Evolutionary conservation across 2,113 vertebrate species (phyloP).

Genomic region (Sitta europaea): DNA sequence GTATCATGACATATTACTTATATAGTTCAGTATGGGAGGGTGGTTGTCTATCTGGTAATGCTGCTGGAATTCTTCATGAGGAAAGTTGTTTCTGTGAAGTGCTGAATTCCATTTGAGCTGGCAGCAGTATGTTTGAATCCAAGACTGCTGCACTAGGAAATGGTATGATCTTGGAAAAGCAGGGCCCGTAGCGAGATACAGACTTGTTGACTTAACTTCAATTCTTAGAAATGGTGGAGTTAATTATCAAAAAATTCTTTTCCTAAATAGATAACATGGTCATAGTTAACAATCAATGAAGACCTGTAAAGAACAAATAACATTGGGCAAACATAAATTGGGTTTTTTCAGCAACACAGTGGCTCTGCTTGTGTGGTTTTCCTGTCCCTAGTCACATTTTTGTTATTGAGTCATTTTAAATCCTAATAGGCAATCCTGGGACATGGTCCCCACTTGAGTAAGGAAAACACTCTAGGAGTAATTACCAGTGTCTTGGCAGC

Average conservation of each 20-base stretch:
- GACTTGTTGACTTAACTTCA: neutral
- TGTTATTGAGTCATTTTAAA: neutral
- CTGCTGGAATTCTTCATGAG: neutral
- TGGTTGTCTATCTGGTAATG: neutral
- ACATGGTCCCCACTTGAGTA: neutral
- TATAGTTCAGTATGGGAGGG: neutral
- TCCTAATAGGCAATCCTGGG: neutral
- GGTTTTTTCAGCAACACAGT: neutral
- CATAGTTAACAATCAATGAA: neutral
- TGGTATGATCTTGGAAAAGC: neutral
- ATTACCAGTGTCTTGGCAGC: neutral
- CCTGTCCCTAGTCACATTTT: neutral
- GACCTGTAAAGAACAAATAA: neutral
- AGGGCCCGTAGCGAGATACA: neutral
- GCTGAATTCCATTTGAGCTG: neutral
- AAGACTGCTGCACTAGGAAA: neutral
- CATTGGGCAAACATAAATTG: neutral
- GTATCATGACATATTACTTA: neutral
- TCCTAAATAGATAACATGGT: neutral
- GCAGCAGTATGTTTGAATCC: neutral
- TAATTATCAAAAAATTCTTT: neutral
- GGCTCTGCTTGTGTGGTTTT: neutral
- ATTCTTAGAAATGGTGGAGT: neutral
- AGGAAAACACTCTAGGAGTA: neutral
- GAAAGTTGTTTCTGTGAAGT: neutral